Base-by-base conservation (phyloP, 92 coral and sea anemone species). In the Porites evermanni region DNA sequence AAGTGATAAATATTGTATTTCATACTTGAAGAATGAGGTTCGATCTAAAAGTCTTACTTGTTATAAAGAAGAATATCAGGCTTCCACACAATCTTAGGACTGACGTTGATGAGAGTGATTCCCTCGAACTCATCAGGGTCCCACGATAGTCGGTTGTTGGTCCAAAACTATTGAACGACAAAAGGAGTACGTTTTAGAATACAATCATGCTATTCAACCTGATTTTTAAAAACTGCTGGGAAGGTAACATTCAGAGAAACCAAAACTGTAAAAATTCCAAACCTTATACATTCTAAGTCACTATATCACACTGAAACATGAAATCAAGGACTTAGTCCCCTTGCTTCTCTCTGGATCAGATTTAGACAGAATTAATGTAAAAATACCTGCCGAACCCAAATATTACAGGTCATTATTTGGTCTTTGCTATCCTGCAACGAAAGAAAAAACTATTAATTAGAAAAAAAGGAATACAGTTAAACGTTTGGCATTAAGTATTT, bases 41-140 rank as follows among this genome's bases (percentile, higher is more conserved):
- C 6, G 47, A 38, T 3, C 47, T 38, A 4, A 38, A 38, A 38
- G 6, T 29, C 95, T 84, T 81, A 95, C 98, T 94, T 95, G 89
- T 95, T 95, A 68, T 95, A 95, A 16, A 95, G 87, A 47, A 93
- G 95, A 72, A 95, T 91, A 60, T 93, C 95, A 47, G 98, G 97
- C 74, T 86, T 86, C 98, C 95, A 95, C 0, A 93, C 88, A 56
- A 91, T 88, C 9, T 88, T 73, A 1, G 98, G 98, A 64, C 88
- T 86, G 58, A 95, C 54, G 83, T 91, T 89, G 29, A 90, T 53
- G 29, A 82, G 74, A 29, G 86, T 59, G 19, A 93, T 69, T 58
- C 96, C 95, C 54, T 92, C 95, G 78, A 91, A 95, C 11, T 95
- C 93, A 0, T 76, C 72, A 11, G 95, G 91, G 23, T 95, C 81